Conservation (phyloP, 2,888 invertebrate genomes). For the Mesorhabditis spiculigera region DNA sequence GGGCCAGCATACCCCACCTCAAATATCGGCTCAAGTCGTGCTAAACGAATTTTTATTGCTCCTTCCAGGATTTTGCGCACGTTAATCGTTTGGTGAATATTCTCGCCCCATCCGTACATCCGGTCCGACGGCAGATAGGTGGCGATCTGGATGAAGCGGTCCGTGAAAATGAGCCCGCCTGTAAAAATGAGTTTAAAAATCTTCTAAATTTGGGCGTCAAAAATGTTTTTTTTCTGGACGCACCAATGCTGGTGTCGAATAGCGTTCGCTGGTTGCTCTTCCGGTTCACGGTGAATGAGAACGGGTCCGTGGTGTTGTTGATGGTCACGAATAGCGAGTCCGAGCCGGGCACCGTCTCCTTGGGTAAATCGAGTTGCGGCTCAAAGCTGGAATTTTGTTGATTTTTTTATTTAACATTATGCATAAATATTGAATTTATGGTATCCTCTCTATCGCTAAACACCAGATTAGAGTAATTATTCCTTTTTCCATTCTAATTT, state of each 20-base stretch:
- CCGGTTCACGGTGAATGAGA: constrained; percentile 41
- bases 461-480: too few relatives aligned
- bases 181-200: neutral
- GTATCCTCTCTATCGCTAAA: too few relatives aligned
- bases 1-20: constrained; percentile 51
- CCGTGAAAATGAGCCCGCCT: constrained; percentile 53
- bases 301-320: constrained; percentile 21
- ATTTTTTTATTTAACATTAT: too few relatives aligned
- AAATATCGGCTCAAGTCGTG: constrained; percentile 49
- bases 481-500: too few relatives aligned
- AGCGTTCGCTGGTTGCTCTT: constrained; percentile 28
- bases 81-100: constrained; percentile 48
- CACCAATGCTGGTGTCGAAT: constrained; percentile 52
- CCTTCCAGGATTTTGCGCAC: constrained; percentile 16
- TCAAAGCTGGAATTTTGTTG: constrained; percentile 31
- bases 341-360: constrained; percentile 15
- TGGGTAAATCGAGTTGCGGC: constrained; percentile 39
- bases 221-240: constrained; percentile 10
- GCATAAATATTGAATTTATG: too few relatives aligned
- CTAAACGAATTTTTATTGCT: constrained; percentile 20
- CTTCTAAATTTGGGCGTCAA: neutral
- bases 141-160: constrained; percentile 54
- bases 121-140: constrained; percentile 47
- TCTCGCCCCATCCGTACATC: constrained; percentile 57
- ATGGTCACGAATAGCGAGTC: constrained; percentile 27